Base-by-base conservation (phyloP, 2,888 invertebrate genomes). In the Copidosoma aretas region DNA sequence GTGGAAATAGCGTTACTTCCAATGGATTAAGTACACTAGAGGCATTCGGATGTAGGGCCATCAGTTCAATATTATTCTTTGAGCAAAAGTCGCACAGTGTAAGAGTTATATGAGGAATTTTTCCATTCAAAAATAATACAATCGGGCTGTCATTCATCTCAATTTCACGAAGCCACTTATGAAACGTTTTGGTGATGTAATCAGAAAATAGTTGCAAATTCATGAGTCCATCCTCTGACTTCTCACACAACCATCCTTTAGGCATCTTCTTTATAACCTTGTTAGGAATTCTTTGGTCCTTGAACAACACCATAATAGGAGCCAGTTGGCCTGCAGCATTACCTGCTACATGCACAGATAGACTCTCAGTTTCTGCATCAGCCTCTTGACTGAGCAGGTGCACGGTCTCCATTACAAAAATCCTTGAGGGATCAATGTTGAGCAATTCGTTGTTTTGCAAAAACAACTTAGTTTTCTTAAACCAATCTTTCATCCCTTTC, bases 51-150 rank as follows among this genome's bases (percentile, higher is more conserved):
- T 54, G 67, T 39, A 75, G 67, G 61, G 69, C 68, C 15, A 74
- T 54, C 22, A 76, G 19, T 66, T 74, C 69, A n/a, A 77, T 77
- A 32, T 68, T 66, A 12, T 74, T 68, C 46, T 71, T 67, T 56
- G 58, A 59, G 58, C 75, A 76, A 49, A 75, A 75, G 22, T 72
- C 51, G 60, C 72, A 74, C 22, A 76, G 51, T 12, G 69, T 64
- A 49, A 75, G 49, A 25, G 70, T 71, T 25, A 76, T 43, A 67
- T 76, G 73, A 10, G 75, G 74, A 32, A 60, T 43, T 63, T 72
- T 72, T n/a, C 76, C 73, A 73, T 77, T 73, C 19, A 76, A 49
- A 68, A 75, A 77, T 17, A 77, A 60, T 12, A 77, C 69, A 10
- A 77, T 67, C n/a, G 76, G 75, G 41, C 73, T 46, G 60, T 64